A percentile compares a stretch with the other conserved stretches of the same genome.
phyloP scores from a whole-genome alignment of 2,888 invertebrate genomes.

The Campoletis raptor region DNA sequence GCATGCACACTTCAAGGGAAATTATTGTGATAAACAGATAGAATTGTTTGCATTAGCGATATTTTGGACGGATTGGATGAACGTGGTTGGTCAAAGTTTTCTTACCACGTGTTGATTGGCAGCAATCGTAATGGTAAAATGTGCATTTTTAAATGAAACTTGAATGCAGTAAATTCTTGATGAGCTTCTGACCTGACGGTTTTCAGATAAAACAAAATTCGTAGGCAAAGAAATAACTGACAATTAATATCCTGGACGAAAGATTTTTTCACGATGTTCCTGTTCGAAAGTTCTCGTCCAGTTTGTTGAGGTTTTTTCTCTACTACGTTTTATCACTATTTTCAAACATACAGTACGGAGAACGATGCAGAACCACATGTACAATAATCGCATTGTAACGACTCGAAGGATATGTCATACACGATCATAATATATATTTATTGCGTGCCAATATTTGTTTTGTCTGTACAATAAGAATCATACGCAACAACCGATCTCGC shows the following conservation, averaged over 20 bases:
- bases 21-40: slow-evolving; percentile 18
- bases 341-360: not conserved
- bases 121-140: not conserved
- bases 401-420: not conserved
- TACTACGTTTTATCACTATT: not conserved
- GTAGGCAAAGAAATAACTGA: not conserved
- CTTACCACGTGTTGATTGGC: not conserved
- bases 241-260: not conserved
- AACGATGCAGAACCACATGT: not conserved
- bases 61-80: not conserved
- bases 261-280: not conserved
- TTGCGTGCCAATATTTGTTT: slow-evolving; percentile 28
- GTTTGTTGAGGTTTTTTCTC: not conserved
- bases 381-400: slow-evolving; percentile 20
- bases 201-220: not conserved
- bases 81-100: not conserved
- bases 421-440: slow-evolving; percentile 29
- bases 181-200: not conserved
- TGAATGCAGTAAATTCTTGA: not conserved
- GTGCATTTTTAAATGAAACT: not conserved
- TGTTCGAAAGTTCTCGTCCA: not conserved
- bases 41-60: not conserved
- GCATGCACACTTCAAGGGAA: not conserved
- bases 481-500: slow-evolving; percentile 31
- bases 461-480: slow-evolving; percentile 15